Evolutionary conservation across 2,888 invertebrate species (phyloP).

Genomic region (Nomada goodeniana): DNA sequence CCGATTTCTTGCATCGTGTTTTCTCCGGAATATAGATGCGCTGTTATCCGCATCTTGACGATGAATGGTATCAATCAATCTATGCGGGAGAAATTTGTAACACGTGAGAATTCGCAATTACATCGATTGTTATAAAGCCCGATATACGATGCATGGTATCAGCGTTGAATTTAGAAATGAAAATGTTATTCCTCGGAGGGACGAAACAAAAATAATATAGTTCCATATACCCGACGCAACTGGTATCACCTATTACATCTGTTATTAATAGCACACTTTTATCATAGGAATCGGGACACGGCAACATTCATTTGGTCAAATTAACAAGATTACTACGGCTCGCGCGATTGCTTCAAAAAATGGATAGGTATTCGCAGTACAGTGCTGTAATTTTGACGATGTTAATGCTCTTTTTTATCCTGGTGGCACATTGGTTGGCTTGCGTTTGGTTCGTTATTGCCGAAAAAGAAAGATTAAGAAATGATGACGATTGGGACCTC

Average conservation of each 20-base stretch:
- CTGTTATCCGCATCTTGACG: slow-evolving; percentile 46
- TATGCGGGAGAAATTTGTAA: slow-evolving; percentile 24
- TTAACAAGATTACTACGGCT: slow-evolving; percentile 95
- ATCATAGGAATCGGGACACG: slow-evolving; percentile 88
- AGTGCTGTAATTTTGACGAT: slow-evolving; percentile 97
- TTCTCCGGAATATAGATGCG: slow-evolving; percentile 20
- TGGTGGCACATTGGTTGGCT: slow-evolving; percentile 98
- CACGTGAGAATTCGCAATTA: slow-evolving; percentile 61
- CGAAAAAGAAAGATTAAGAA: slow-evolving; percentile 91
- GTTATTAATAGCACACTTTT: slow-evolving; percentile 16
- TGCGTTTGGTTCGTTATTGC: slow-evolving; percentile 99
- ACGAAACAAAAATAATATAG: no score
- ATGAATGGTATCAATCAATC: slow-evolving; percentile 70
- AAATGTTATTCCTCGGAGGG: neutral
- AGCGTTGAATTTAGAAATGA: neutral
- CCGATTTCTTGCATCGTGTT: slow-evolving; percentile 26
- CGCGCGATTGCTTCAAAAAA: slow-evolving; percentile 96
- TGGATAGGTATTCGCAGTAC: slow-evolving; percentile 98
- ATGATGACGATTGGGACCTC: slow-evolving; percentile 90
- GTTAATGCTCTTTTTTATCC: slow-evolving; percentile 96
- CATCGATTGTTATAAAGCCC: slow-evolving; percentile 50
- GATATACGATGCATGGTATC: neutral
- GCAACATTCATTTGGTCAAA: slow-evolving; percentile 96
- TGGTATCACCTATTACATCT: no score
- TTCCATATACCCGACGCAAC: no score